These are phyloP conservation scores for Nerophis lumbriciformis DNA, from an alignment of 2,113 vertebrate genomes.

Conservation along the genomic window DNA sequence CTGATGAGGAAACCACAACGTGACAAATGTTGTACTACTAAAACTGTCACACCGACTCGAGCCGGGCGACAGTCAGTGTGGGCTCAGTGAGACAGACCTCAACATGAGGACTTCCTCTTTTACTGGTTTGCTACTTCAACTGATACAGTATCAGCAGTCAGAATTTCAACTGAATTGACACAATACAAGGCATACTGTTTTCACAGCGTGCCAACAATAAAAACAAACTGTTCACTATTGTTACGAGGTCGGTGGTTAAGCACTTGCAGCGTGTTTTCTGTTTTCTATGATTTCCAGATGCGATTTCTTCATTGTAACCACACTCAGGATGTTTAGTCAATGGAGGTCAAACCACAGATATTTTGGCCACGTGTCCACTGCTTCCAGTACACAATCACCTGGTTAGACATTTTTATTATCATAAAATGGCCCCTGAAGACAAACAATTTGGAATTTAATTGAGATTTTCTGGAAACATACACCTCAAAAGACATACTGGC, in stretches of 20 bases:
- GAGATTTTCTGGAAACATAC: not conserved
- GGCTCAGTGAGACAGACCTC: slow-evolving; percentile 3
- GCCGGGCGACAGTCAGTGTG: slow-evolving; percentile 23
- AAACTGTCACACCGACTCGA: slow-evolving; percentile 41
- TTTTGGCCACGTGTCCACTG: not conserved
- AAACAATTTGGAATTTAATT: not conserved
- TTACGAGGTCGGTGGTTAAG: not conserved
- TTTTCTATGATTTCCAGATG: slow-evolving; percentile 15
- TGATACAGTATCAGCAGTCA: not conserved
- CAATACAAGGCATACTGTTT: not conserved
- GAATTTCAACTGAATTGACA: not conserved
- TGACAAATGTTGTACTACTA: slow-evolving; percentile 58
- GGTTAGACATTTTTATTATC: slow-evolving; percentile 8
- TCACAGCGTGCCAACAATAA: not conserved
- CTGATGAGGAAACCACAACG: slow-evolving; percentile 60
- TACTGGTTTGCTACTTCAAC: slow-evolving; percentile 1
- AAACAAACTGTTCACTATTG: slow-evolving; percentile 3
- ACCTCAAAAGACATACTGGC: too few relatives aligned
- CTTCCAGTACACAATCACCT: slow-evolving; percentile 5
- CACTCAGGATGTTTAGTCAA: slow-evolving; percentile 11
- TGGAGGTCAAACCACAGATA: slow-evolving; percentile 14
- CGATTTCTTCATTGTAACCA: slow-evolving; percentile 9
- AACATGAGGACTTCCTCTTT: slow-evolving; percentile 42
- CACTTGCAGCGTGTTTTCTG: slow-evolving; percentile 8
- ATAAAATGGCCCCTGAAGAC: not conserved